Percentiles rank a stretch among this genome's conserved stretches.
These are phyloP conservation scores for Diaprepes abbreviatus DNA, from an alignment of 2,888 invertebrate genomes.

Conservation along the genomic window DNA sequence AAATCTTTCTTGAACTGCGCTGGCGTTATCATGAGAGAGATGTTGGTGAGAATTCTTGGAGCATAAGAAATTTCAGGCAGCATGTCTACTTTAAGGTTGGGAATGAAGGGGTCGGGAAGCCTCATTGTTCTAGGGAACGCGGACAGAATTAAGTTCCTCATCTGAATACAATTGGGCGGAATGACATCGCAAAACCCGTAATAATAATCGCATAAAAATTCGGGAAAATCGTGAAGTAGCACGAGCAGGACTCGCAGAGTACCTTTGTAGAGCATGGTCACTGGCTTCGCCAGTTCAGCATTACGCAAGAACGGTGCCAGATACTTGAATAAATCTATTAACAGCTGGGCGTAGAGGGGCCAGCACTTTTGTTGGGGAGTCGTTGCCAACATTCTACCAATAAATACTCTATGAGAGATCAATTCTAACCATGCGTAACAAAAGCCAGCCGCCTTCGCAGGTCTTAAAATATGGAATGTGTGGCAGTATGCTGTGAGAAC, in stretches of 20 bases:
- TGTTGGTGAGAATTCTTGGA: conserved; percentile 91
- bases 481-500: conserved; percentile 97
- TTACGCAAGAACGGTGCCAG: conserved; percentile 97
- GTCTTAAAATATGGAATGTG: conserved; percentile 92
- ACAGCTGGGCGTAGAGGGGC: conserved; percentile 96
- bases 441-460: conserved; percentile 95
- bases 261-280: conserved; percentile 95
- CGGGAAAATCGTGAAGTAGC: conserved; percentile 97
- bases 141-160: conserved; percentile 97
- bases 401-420: conserved; percentile 95
- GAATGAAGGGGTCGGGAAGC: conserved; percentile 98
- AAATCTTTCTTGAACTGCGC: conserved; percentile 93
- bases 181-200: conserved; percentile 99
- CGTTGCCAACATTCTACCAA: conserved; percentile 91
- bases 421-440: conserved; percentile 99
- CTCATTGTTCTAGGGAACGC: conserved; percentile 99
- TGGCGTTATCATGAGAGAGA: conserved; percentile 88
- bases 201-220: conserved; percentile 99
- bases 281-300: conserved; percentile 95
- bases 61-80: conserved; percentile 89
- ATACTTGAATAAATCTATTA: conserved; percentile 92
- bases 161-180: conserved; percentile 98
- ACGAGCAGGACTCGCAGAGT: conserved; percentile 91
- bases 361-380: conserved; percentile 96
- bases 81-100: conserved; percentile 94